Evolutionary conservation across 2,888 invertebrate species (phyloP).

Genomic region (Callosobruchus maculatus): DNA sequence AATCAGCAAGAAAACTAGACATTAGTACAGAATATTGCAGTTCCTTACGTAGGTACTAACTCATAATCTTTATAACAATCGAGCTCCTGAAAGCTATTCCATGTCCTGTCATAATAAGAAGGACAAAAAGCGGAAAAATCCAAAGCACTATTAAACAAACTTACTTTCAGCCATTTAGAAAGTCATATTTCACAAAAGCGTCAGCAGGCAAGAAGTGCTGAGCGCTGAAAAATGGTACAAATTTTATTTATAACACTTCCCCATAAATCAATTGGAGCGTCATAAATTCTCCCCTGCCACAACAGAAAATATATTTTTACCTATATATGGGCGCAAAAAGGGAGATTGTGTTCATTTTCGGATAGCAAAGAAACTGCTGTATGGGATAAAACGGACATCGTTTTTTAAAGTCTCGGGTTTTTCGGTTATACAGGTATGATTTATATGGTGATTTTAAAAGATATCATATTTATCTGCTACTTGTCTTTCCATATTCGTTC

Average conservation of each 20-base stretch:
- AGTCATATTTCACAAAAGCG: slow-evolving; percentile 7
- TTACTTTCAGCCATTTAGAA: neutral
- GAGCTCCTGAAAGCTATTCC: neutral
- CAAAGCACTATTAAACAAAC: neutral
- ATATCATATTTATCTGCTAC: neutral
- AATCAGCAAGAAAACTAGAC: too few relatives aligned
- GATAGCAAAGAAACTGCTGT: neutral
- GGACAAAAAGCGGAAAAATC: neutral
- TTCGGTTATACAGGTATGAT: neutral
- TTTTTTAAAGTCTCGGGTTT: neutral
- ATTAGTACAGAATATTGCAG: too few relatives aligned
- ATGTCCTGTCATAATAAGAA: neutral
- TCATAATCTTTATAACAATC: neutral
- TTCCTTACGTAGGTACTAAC: too few relatives aligned
- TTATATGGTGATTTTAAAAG: neutral
- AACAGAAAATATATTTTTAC: neutral
- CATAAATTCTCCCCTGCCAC: slow-evolving; percentile 9
- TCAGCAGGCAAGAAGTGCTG: slow-evolving; percentile 9
- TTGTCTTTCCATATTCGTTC: too few relatives aligned
- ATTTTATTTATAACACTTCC: slow-evolving; percentile 15
- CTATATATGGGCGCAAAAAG: neutral
- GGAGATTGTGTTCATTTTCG: neutral
- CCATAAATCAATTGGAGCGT: slow-evolving; percentile 15
- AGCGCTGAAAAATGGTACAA: slow-evolving; percentile 14
- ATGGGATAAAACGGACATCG: neutral